These are phyloP conservation scores for Apamea epomidion DNA, from an alignment of 2,888 invertebrate species.

Conservation along the genomic window DNA sequence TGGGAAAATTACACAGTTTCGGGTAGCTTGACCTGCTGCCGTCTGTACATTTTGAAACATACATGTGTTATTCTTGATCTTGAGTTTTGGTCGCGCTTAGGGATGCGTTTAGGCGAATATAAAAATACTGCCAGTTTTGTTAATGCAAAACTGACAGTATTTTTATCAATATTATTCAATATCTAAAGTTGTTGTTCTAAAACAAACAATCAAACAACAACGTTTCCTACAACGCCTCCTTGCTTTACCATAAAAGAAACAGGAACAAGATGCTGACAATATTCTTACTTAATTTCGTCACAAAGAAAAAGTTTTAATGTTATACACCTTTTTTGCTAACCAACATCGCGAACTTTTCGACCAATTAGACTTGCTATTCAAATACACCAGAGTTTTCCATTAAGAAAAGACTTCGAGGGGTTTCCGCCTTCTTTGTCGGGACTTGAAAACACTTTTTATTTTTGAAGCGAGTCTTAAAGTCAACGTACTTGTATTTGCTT, in stretches of 20 bases:
- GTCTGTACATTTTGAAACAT: not conserved
- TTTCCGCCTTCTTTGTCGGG: conserved; percentile 63
- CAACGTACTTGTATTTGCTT: conserved; percentile 78
- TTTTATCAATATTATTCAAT: no score
- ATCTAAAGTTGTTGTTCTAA: not conserved
- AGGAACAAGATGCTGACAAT: conserved; percentile 50
- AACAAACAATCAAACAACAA: conserved; percentile 12
- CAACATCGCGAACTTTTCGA: conserved; percentile 66
- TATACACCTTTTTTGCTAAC: conserved; percentile 63
- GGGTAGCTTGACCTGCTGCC: no score
- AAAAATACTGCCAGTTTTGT: no score
- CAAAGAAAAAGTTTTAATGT: conserved; percentile 69
- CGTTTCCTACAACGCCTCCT: conserved; percentile 29
- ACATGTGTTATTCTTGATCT: no score
- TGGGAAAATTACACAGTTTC: no score
- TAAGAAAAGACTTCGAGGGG: conserved; percentile 63
- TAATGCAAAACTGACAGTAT: not conserved
- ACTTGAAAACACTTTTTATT: conserved; percentile 68
- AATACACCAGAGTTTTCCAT: conserved; percentile 74
- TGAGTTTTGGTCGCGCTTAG: no score
- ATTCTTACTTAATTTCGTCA: conserved; percentile 62
- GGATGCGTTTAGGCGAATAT: no score
- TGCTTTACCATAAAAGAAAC: conserved; percentile 51
- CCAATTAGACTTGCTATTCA: conserved; percentile 74
- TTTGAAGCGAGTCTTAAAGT: conserved; percentile 70